These are phyloP conservation scores for Calliphora vicina DNA, from an alignment of 1,140 invertebrate species.

Conservation along the genomic window DNA sequence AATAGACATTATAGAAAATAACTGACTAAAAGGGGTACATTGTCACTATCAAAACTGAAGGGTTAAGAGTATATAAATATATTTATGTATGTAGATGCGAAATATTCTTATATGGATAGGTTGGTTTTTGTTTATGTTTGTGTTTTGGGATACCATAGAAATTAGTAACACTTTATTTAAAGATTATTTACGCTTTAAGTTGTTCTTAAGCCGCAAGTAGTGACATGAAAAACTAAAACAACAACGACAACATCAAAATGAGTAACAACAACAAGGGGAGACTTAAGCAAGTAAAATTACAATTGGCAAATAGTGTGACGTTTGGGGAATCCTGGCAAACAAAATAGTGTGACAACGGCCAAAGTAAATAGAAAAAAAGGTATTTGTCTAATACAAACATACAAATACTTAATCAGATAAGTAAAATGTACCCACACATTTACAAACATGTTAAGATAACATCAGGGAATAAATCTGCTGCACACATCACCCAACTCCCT, in stretches of 20 bases:
- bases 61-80: too few relatives aligned
- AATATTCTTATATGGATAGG: too few relatives aligned
- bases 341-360: slow-evolving; percentile 29
- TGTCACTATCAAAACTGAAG: too few relatives aligned
- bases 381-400: not conserved
- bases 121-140: not conserved
- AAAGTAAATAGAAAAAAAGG: not conserved
- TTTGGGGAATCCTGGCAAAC: slow-evolving; percentile 5
- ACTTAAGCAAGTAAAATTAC: slow-evolving; percentile 4
- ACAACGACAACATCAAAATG: not conserved
- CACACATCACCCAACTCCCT: not conserved
- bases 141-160: slow-evolving; percentile 25
- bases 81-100: too few relatives aligned
- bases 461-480: slow-evolving; percentile 11
- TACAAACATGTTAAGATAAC: slow-evolving; percentile 27
- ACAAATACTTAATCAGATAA: not conserved
- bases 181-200: slow-evolving; percentile 29
- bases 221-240: not conserved
- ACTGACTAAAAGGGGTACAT: too few relatives aligned
- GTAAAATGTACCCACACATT: not conserved
- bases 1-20: too few relatives aligned
- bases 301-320: slow-evolving; percentile 20
- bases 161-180: slow-evolving; percentile 30
- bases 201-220: not conserved
- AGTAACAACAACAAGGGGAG: not conserved